Base-by-base conservation (phyloP, 2,888 invertebrate genomes). In the Oxycera nigricornis region DNA sequence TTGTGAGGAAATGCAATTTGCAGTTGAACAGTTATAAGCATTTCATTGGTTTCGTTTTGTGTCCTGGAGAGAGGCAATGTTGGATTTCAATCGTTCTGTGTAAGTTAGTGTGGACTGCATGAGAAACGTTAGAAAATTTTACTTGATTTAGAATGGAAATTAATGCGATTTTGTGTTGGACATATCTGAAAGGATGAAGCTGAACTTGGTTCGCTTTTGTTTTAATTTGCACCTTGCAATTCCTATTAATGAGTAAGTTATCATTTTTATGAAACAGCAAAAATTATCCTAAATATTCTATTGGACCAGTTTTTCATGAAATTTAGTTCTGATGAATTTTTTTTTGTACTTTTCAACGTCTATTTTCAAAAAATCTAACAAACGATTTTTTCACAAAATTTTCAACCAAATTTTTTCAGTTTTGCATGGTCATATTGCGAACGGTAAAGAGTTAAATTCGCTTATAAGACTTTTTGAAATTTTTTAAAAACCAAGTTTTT, bases 1-100 rank as follows among this genome's bases (percentile, higher is more conserved):
- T 57, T 67, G 73, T 65, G 73, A 30, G 73, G 61, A 75, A 28
- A 73, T 75, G 73, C 75, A 73, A 75, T 75, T 75, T 68, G 31
- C 24, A 75, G 46, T 35, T 65, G 17, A 39, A 24, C 65, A 59
- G 59, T 31, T 30, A 20, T 55, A 22, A 22, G 22, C 55, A 55
- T 55, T 52, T 24, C 55, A 55, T 11, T 14, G 26, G 55, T 55
- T 55, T 55, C 14, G 20, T 22, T 20, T 4, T 11, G n/a, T 46
- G 6, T 46, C 22, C 52, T 3, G 52, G 7, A 11, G 52, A 9
- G 24, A 22, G 4, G 50, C 50, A 17, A 50, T 35, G 35, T 7
- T 17, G 35, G 35, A 35, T 35, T 46, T 14, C 6, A 14, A 17
- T 46, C n/a, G n/a, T n/a, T n/a, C n/a, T n/a, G 3, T 24, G 52